These are phyloP conservation scores for Nematolebias whitei DNA, from an alignment of 2,113 vertebrate genomes.

Conservation along the genomic window DNA sequence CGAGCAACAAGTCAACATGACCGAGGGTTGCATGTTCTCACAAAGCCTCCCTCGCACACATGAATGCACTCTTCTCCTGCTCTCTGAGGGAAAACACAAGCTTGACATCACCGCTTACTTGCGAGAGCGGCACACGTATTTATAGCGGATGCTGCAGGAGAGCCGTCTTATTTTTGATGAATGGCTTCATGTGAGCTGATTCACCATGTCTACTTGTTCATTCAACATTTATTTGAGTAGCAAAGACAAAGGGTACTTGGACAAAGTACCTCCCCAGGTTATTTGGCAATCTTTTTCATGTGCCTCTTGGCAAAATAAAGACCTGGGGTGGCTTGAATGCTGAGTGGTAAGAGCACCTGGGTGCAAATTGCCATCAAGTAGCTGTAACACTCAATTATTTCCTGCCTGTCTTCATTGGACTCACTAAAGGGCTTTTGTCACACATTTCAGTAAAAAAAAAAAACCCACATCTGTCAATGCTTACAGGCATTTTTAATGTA, in stretches of 20 bases:
- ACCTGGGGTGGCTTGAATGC: no score
- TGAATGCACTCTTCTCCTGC: background rate
- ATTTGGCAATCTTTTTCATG: slow-evolving; percentile 49
- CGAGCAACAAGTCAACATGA: slow-evolving; percentile 66
- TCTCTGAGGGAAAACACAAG: slow-evolving; percentile 23
- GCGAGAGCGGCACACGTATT: slow-evolving; percentile 35
- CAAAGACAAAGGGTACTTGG: slow-evolving; percentile 31
- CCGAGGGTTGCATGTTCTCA: slow-evolving; percentile 53
- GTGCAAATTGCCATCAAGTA: background rate
- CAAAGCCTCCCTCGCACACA: background rate
- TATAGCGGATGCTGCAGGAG: slow-evolving; percentile 14
- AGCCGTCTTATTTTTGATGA: slow-evolving; percentile 41
- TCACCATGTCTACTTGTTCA: slow-evolving; percentile 40
- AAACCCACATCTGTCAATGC: slow-evolving; percentile 20
- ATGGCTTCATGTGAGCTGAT: slow-evolving; percentile 49
- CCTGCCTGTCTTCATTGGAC: background rate
- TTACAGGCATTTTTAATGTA: slow-evolving; percentile 34
- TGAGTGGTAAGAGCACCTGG: background rate
- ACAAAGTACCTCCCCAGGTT: slow-evolving; percentile 52
- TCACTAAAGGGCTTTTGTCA: slow-evolving; percentile 1
- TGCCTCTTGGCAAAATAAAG: slow-evolving; percentile 31
- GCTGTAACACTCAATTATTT: background rate
- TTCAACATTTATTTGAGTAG: slow-evolving; percentile 48
- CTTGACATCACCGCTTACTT: slow-evolving; percentile 33
- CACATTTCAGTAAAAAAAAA: slow-evolving; percentile 37